Evolutionary conservation across 2,888 invertebrate genomes (phyloP).

Genomic region (Drosophila paranaensis): DNA sequence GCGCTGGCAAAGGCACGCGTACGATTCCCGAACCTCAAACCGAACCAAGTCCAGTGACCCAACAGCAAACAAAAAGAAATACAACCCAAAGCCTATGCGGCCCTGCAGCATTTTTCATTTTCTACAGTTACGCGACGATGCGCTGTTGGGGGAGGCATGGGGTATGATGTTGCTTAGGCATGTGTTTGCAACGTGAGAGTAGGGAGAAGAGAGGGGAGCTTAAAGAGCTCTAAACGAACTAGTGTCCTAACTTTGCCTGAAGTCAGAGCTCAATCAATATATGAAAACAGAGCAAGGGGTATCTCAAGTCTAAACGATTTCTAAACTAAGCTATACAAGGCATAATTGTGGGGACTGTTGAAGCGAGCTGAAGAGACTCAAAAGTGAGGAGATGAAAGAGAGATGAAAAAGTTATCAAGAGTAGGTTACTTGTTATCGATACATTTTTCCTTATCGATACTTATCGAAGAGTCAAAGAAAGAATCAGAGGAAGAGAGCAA

Average conservation of each 20-base stretch:
- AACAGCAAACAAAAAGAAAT: background rate
- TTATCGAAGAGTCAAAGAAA: background rate
- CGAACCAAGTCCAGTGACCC: background rate
- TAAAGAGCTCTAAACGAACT: too few relatives aligned
- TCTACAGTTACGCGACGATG: constrained; percentile 19
- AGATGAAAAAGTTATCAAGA: background rate
- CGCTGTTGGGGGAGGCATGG: background rate
- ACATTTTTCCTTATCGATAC: background rate
- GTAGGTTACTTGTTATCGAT: background rate
- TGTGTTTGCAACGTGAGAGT: background rate
- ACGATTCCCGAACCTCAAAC: background rate
- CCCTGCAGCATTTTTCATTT: constrained; percentile 49
- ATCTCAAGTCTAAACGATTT: background rate
- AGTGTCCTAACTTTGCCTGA: too few relatives aligned
- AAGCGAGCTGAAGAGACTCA: background rate
- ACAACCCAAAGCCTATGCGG: constrained; percentile 11
- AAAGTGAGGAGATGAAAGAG: background rate
- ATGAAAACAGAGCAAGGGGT: background rate
- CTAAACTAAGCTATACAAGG: too few relatives aligned
- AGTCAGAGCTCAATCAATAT: too few relatives aligned
- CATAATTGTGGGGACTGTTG: too few relatives aligned
- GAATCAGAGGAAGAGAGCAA: background rate
- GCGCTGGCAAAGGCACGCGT: constrained; percentile 29
- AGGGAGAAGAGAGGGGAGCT: too few relatives aligned
- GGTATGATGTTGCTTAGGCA: background rate